Base-by-base conservation (phyloP, 2,888 invertebrate genomes). In the Sylvicola cinctus region DNA sequence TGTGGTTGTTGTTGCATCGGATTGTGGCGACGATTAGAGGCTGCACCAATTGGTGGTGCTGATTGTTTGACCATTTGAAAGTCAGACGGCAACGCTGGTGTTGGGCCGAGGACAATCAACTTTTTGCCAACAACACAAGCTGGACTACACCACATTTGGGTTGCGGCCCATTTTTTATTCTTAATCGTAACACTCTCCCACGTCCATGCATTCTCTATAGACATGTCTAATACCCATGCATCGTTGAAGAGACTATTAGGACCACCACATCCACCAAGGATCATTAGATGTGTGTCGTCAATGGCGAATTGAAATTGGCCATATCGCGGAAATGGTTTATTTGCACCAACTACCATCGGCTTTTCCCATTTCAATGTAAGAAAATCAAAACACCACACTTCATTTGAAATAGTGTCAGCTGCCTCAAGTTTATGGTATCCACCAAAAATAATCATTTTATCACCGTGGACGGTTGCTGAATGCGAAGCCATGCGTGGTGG, bases 91-190 rank as follows among this genome's bases (percentile, higher is more conserved):
- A 25, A 7, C 7, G 11, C 11, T 11, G 25, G 25, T 25, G 25
- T 11, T 8, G 11, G 61, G 25, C 25, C 11, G 11, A 25, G 7
- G 7, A 25, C 25, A 8, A 25, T 11, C 25, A 25, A 46, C 53
- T 8, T 25, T 25, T 7, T 25, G 25, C 11, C 25, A 8, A 25
- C 11, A 25, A 25, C 75, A 55, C 88, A 88, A 33, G 84, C 87
- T 36, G 88, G 87, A 61, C 90, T 87, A 53, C 87, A 88, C 85
- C 90, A 90, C 50, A 90, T 75, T 49, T 84, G 80, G 2, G 78
- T 74, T 16, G 90, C 79, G 29, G 78, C 76, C 65, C 75, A 74
- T 46, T 79, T 74, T 43, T 73, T 70, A 49, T 83, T 79, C 41
- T 66, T 65, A 17, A 91, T 72, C 38, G 68, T 68, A 32, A 91